Evolutionary conservation across 2,888 invertebrate species (phyloP).

Genomic region (Fragum sueziense): DNA sequence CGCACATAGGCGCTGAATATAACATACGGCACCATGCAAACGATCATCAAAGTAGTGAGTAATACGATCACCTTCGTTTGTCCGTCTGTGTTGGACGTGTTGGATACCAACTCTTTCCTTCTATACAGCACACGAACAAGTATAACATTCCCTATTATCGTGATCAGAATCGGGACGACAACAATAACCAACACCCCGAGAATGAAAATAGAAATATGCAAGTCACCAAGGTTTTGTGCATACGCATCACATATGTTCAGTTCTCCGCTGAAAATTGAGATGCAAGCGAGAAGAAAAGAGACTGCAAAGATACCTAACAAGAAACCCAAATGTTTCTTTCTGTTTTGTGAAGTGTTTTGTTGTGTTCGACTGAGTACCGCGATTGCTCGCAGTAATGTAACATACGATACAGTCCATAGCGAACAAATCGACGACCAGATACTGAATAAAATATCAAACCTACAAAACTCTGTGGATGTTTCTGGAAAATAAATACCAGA

Average conservation of each 20-base stretch:
- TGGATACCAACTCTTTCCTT: not conserved
- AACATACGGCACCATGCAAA: not conserved
- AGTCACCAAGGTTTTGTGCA: not conserved
- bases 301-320: not conserved
- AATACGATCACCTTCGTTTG: not conserved
- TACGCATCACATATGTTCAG: not conserved
- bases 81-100: not conserved
- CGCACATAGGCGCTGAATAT: not conserved
- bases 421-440: not conserved
- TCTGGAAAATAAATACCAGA: not conserved
- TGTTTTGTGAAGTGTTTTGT: too few species aligned
- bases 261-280: not conserved
- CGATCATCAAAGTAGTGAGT: not conserved
- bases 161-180: not conserved
- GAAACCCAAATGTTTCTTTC: too few species aligned
- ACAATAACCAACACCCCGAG: not conserved
- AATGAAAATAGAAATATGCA: not conserved
- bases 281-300: not conserved
- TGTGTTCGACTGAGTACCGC: not conserved
- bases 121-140: not conserved
- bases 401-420: not conserved
- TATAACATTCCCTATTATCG: not conserved
- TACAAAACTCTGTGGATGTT: not conserved
- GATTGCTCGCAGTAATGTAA: not conserved
- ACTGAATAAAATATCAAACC: not conserved